Percentiles rank a stretch among this genome's conserved stretches.
phyloP scores from a whole-genome alignment of 2,888 invertebrate species.

The Conomelus anceps region DNA sequence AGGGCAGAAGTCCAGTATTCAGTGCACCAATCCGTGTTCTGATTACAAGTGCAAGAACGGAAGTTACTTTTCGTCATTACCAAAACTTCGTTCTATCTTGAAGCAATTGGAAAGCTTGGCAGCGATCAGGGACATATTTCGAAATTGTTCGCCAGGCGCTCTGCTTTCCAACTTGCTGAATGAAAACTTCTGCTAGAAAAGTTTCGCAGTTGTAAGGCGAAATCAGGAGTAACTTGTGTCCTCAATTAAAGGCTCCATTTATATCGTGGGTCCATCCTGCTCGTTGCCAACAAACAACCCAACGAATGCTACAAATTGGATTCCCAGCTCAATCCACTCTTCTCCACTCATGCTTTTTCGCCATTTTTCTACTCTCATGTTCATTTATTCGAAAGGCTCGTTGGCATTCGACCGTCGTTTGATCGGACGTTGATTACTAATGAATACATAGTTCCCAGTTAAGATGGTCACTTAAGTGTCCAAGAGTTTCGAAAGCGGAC shows the following conservation, averaged over 20 bases:
- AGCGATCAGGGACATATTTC: constrained; percentile 13
- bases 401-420: background rate
- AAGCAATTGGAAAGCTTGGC: background rate
- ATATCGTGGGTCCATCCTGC: constrained; percentile 1
- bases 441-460: no score
- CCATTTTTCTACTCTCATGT: background rate
- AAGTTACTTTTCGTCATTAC: background rate
- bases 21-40: background rate
- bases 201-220: background rate
- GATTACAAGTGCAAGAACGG: background rate
- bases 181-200: constrained; percentile 3
- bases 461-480: no score
- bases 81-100: constrained; percentile 5
- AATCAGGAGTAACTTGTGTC: constrained; percentile 17
- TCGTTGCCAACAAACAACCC: constrained; percentile 3
- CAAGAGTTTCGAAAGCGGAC: no score
- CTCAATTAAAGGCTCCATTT: constrained; percentile 15
- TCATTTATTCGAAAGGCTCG: background rate
- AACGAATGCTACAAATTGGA: constrained; percentile 8
- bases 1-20: background rate
- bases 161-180: constrained; percentile 2
- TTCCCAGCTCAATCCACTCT: background rate
- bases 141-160: constrained; percentile 5
- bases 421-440: no score
- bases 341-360: background rate